These are phyloP conservation scores for Anguilla japonica DNA, from an alignment of 2,113 vertebrate species.

Conservation along the genomic window DNA sequence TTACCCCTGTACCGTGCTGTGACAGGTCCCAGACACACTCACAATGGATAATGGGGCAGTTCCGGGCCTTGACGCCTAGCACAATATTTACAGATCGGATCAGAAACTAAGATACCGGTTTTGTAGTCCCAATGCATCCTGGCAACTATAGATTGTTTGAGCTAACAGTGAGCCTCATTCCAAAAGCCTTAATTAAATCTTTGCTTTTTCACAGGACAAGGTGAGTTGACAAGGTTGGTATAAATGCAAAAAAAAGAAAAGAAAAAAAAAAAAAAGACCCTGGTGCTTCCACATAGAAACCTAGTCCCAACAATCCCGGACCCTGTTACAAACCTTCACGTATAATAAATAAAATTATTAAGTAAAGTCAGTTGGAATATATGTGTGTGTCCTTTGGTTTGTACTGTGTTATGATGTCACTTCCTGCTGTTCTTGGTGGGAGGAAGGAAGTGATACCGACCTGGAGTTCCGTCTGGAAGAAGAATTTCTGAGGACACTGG, in stretches of 20 bases:
- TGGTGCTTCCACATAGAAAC: neutral
- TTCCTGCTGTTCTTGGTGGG: neutral
- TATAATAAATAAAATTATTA: neutral
- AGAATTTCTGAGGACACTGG: conserved; percentile 99
- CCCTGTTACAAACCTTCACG: neutral
- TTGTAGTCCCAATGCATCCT: neutral
- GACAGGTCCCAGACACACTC: conserved; percentile 11
- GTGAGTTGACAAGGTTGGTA: neutral
- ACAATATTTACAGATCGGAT: neutral
- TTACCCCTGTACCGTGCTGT: neutral
- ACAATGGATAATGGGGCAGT: neutral
- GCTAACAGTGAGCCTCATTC: neutral
- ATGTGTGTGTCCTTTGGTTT: neutral
- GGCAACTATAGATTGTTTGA: neutral
- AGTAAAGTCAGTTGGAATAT: neutral
- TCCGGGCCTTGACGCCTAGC: too few relatives aligned
- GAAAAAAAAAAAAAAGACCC: neutral
- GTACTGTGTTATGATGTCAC: conserved; percentile 2
- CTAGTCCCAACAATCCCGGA: neutral
- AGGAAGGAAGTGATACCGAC: conserved; percentile 61
- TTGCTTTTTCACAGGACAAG: neutral
- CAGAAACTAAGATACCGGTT: neutral
- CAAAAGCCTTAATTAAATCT: neutral
- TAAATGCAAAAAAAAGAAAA: neutral
- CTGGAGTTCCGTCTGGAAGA: conserved; percentile 99